Percentiles rank a stretch among this genome's conserved stretches.
These are phyloP conservation scores for Petrocephalus sullivani DNA, from an alignment of 2,797 vertebrate species.

Conservation along the genomic window DNA sequence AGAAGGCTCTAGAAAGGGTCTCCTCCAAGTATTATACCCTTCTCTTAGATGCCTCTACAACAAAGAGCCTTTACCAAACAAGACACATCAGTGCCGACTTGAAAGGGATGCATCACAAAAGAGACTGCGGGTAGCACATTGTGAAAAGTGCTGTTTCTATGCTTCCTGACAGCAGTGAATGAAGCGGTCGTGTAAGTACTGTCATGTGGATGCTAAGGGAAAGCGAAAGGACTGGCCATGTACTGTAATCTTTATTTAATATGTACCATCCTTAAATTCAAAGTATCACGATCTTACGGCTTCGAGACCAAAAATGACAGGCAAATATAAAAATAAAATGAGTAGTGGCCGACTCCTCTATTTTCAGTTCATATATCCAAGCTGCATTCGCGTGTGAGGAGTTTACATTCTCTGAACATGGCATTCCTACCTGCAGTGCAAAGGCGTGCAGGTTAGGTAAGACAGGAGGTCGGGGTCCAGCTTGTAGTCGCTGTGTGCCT, in stretches of 20 bases:
- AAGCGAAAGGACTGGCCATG: neutral
- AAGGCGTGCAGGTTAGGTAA: neutral
- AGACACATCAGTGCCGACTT: neutral
- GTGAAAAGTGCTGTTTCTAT: neutral
- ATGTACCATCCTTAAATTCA: neutral
- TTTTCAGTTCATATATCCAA: neutral
- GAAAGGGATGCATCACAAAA: slow-evolving; percentile 1
- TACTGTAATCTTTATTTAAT: neutral
- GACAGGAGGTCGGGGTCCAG: neutral
- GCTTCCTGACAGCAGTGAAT: neutral
- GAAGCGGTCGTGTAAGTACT: neutral
- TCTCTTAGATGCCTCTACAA: neutral
- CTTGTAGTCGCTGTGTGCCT: neutral
- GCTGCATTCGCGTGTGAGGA: neutral
- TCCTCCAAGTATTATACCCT: neutral
- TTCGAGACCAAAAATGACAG: neutral
- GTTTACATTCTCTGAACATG: neutral
- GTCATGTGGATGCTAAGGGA: neutral
- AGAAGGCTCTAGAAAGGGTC: neutral
- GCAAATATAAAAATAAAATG: neutral
- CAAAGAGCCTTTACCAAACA: neutral
- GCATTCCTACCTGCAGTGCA: neutral
- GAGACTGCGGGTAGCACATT: neutral
- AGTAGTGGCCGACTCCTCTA: neutral
- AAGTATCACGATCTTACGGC: neutral